Evolutionary conservation across 2,888 invertebrate species (phyloP).

Genomic region (Eulithis prunata): DNA sequence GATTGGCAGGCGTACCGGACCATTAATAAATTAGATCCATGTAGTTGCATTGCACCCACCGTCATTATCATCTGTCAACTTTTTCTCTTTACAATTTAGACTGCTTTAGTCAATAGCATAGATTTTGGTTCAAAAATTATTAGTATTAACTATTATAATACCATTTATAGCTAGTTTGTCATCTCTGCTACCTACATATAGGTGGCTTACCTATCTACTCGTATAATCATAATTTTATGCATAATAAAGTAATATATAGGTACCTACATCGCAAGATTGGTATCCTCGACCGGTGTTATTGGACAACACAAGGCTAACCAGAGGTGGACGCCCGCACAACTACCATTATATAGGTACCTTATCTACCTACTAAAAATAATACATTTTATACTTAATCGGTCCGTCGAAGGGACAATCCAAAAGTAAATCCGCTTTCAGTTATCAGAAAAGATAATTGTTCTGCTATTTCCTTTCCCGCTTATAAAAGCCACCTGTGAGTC

Average conservation of each 20-base stretch:
- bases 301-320: slow-evolving; percentile 78
- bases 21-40: too few species aligned
- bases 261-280: slow-evolving; percentile 48
- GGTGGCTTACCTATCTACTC: too few species aligned
- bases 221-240: not conserved
- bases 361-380: slow-evolving; percentile 60
- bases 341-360: slow-evolving; percentile 46
- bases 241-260: not conserved
- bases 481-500: slow-evolving; percentile 50
- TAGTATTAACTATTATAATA: too few species aligned
- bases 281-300: slow-evolving; percentile 73
- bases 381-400: slow-evolving; percentile 66
- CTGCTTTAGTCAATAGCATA: too few species aligned
- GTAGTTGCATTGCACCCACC: too few species aligned
- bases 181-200: too few species aligned
- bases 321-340: slow-evolving; percentile 74
- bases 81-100: too few species aligned
- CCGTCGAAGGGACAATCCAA: slow-evolving; percentile 52
- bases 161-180: too few species aligned
- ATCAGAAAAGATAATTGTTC: slow-evolving; percentile 44
- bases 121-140: too few species aligned
- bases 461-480: slow-evolving; percentile 59
- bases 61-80: too few species aligned
- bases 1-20: too few species aligned
- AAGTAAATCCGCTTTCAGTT: slow-evolving; percentile 56